A percentile compares a stretch with the other conserved stretches of the same genome.
Conservation (phyloP, 2,888 invertebrate species). For the Lepidochitona cinerea region DNA sequence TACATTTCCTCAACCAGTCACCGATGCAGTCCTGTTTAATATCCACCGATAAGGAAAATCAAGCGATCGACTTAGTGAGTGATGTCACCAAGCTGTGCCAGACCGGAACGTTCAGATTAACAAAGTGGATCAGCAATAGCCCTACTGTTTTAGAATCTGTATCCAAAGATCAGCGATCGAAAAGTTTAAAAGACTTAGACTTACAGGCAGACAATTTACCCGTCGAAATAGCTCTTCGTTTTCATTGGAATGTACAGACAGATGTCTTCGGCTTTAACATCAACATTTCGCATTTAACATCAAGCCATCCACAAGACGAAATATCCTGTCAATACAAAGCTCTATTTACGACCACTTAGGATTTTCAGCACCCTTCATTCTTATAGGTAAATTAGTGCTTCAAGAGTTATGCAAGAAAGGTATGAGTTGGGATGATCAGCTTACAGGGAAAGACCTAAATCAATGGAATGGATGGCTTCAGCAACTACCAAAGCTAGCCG, state of each 20-base stretch:
- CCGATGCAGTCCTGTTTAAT: background rate
- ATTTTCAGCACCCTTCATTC: conserved; percentile 24
- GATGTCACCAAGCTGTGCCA: background rate
- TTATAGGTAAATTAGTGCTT: conserved; percentile 25
- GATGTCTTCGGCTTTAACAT: conserved; percentile 27
- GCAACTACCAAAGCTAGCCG: conserved; percentile 21
- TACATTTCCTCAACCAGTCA: background rate
- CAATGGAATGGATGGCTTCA: conserved; percentile 30
- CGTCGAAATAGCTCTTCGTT: conserved; percentile 12
- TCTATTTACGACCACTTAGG: conserved; percentile 36
- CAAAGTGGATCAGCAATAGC: background rate
- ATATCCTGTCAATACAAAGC: conserved; percentile 29
- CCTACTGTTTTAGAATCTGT: background rate
- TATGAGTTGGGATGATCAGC: conserved; percentile 32
- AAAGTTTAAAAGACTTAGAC: background rate
- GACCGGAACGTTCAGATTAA: background rate
- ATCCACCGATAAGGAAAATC: background rate
- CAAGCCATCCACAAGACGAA: conserved; percentile 28
- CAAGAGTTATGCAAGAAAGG: conserved; percentile 27
- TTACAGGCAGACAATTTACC: background rate
- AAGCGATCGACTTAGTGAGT: background rate
- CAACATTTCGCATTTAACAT: conserved; percentile 17
- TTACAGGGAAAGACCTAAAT: background rate
- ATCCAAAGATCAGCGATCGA: background rate
- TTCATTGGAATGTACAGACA: conserved; percentile 26